Conservation (phyloP, 2,113 vertebrate species). For the Actinemys pallida region DNA sequence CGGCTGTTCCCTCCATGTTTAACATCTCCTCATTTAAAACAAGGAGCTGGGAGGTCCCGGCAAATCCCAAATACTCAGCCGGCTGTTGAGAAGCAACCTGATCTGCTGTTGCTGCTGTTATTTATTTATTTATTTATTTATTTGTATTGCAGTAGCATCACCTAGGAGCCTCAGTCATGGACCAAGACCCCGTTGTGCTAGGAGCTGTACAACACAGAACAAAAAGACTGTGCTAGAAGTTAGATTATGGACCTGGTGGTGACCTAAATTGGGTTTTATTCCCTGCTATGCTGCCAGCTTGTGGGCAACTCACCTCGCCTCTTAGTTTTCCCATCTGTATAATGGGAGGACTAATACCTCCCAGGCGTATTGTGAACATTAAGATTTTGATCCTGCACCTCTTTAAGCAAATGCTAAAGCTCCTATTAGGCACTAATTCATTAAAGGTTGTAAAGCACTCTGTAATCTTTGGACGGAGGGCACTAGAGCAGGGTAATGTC, state of each 20-base stretch:
- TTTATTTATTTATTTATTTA: not conserved
- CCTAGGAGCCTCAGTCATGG: not conserved
- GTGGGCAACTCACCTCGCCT: not conserved
- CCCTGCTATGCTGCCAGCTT: not conserved
- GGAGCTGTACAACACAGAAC: not conserved
- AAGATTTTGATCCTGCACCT: not conserved
- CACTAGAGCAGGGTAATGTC: not conserved
- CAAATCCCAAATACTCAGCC: not conserved
- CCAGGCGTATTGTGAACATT: not conserved
- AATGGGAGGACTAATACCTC: not conserved
- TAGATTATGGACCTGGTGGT: not conserved
- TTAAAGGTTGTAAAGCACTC: not conserved
- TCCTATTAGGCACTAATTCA: not conserved
- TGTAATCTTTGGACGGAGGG: not conserved
- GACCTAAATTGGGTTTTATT: not conserved
- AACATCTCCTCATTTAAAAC: not conserved
- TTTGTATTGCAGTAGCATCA: not conserved
- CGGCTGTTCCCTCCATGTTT: not conserved
- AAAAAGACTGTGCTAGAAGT: not conserved
- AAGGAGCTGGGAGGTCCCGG: not conserved
- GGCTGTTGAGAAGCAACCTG: fast-evolving
- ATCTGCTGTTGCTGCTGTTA: not conserved
- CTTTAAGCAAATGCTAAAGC: not conserved
- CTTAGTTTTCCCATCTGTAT: not conserved
- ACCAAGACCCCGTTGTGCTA: not conserved